Evolutionary conservation across 1,140 invertebrate species (phyloP).

Genomic region (Eulimnadia texana): DNA sequence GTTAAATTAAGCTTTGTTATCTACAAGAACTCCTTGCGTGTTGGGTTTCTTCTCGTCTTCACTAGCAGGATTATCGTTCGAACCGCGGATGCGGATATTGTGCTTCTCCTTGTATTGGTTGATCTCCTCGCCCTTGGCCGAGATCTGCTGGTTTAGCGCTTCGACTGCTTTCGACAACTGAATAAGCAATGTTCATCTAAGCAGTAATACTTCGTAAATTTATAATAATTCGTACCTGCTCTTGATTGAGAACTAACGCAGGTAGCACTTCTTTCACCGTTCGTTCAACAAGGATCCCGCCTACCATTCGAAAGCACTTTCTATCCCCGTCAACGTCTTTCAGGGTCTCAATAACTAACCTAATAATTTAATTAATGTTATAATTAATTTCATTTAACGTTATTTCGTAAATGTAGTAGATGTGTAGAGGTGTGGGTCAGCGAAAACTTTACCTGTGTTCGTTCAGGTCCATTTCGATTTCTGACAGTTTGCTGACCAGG

Average conservation of each 20-base stretch:
- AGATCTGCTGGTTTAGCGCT: conserved; percentile 59
- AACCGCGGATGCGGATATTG: conserved; percentile 49
- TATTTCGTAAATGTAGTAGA: not conserved
- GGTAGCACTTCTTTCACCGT: conserved; percentile 84
- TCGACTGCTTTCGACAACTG: conserved; percentile 61
- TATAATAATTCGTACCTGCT: conserved; percentile 41
- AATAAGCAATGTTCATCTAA: conserved; percentile 20
- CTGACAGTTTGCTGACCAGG: conserved; percentile 69
- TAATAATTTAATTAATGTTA: conserved; percentile 34
- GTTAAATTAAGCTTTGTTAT: conserved; percentile 20
- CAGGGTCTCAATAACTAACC: conserved; percentile 86
- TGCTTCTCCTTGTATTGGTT: conserved; percentile 86
- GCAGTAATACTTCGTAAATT: not conserved
- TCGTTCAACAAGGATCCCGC: conserved; percentile 80
- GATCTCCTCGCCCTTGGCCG: conserved; percentile 75
- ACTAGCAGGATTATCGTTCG: conserved; percentile 24
- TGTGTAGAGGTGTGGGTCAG: not conserved
- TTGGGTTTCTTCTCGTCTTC: conserved; percentile 14
- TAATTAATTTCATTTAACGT: not conserved
- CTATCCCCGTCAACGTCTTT: conserved; percentile 67
- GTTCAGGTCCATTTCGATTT: conserved; percentile 82
- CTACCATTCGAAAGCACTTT: conserved; percentile 86
- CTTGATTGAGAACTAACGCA: conserved; percentile 60
- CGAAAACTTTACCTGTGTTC: conserved; percentile 72
- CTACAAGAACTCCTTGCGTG: conserved; percentile 21